Conservation (phyloP, 2,113 vertebrate species). For the Eulemur rufifrons region DNA sequence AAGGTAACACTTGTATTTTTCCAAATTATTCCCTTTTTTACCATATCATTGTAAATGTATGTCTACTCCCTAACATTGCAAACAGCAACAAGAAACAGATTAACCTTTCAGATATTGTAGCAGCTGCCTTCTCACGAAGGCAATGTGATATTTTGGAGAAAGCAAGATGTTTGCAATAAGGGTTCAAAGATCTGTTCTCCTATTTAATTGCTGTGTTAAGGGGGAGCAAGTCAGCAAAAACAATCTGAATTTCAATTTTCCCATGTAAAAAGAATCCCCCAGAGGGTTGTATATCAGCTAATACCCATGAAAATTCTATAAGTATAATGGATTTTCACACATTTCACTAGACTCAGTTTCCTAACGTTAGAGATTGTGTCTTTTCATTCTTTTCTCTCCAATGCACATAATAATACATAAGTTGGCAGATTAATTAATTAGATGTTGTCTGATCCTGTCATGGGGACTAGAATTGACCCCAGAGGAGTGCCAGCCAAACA, state of each 20-base stretch:
- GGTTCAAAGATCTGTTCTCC: background rate
- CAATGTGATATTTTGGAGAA: constrained; percentile 5
- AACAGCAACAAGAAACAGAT: constrained; percentile 26
- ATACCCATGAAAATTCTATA: background rate
- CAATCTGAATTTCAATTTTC: background rate
- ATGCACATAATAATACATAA: background rate
- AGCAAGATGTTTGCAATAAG: background rate
- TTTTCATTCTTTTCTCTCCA: background rate
- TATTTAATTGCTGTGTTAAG: background rate
- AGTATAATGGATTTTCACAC: background rate
- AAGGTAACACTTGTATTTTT: background rate
- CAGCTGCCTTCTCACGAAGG: background rate
- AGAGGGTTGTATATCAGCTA: background rate
- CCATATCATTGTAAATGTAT: background rate
- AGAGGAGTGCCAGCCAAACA: background rate
- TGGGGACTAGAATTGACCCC: background rate
- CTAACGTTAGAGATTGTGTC: background rate
- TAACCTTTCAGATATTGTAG: background rate
- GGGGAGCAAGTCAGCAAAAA: background rate
- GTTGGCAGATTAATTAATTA: background rate
- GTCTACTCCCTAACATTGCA: background rate
- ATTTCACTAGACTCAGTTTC: background rate
- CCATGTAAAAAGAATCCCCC: background rate
- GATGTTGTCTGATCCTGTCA: background rate
- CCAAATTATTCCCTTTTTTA: constrained; percentile 42